phyloP scores from a whole-genome alignment of 53 echinoderm and acorn worm genomes.

The Holothuria scabra region DNA sequence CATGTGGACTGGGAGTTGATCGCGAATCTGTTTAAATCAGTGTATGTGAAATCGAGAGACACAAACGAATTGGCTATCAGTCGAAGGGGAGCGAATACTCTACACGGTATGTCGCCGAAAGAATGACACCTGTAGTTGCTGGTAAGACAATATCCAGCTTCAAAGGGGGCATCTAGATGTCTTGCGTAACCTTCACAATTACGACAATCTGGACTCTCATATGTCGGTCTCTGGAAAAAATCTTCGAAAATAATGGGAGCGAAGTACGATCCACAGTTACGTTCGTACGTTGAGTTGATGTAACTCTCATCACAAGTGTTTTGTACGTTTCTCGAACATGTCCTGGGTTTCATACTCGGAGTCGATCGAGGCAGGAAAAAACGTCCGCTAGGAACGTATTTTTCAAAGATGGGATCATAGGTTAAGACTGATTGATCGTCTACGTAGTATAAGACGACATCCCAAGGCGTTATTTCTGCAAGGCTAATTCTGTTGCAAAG shows the following conservation, averaged over 20 bases:
- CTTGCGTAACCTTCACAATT: neutral
- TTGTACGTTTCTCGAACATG: neutral
- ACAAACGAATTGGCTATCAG: slow-evolving; percentile 6
- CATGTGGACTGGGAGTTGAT: neutral
- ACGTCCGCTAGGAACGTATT: neutral
- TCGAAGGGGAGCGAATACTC: neutral
- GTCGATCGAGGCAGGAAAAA: neutral
- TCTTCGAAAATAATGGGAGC: slow-evolving; percentile 16
- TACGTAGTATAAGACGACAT: slow-evolving; percentile 28
- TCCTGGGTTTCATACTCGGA: neutral
- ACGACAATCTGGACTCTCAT: slow-evolving; percentile 10
- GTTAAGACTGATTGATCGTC: neutral
- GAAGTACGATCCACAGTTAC: slow-evolving; percentile 30
- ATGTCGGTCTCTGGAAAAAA: neutral
- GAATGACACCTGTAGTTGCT: neutral
- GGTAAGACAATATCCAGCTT: neutral
- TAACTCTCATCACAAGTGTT: slow-evolving; percentile 12
- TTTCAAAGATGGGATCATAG: neutral
- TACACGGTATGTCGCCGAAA: neutral
- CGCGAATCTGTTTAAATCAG: neutral
- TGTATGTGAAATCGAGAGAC: slow-evolving; percentile 44
- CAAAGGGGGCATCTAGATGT: neutral
- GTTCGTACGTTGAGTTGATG: neutral
- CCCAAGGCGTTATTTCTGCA: slow-evolving; percentile 44
- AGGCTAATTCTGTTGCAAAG: slow-evolving; percentile 59